Evolutionary conservation across 2,888 invertebrate genomes (phyloP), one percentile per base, ranked within the genome.

Genomic region (Galeopsomyia nigrocyanea): DNA sequence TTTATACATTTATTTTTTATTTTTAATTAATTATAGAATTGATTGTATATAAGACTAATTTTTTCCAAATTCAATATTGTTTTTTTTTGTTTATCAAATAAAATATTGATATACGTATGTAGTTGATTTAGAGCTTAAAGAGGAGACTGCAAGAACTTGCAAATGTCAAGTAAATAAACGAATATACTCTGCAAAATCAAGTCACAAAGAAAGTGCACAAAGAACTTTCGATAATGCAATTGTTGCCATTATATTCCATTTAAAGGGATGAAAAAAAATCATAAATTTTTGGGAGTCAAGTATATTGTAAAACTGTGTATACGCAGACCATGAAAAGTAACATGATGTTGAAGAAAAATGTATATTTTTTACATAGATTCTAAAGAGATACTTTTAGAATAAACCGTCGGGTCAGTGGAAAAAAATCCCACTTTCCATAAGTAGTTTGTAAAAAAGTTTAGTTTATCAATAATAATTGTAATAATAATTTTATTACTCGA

Each of bases 41-140:
- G 49, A 65, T 53, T 73, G 58, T 62, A 68, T 22, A 72, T 64
- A 73, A 64, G 50, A 55, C 21, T 73, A 58, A 26, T 67, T 49
- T 70, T 60, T 63, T 55, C n/a, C n/a, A 63, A 39, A 68, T 57
- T 39, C 10, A 39, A 7, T 39, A 13, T 39, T 13, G 10, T 39
- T 56, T 61, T 53, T 3, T 49, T 21, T 26, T 56, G 47, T 7
- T 60, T 60, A 46, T 17, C 2, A 16, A 46, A 62, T 16, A 10
- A 60, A 55, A 66, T n/a, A 14, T 62, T 13, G 13, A 51, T 66
- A 57, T 56, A 65, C 60, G 14, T 9, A 10, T 39, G 46, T 21
- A 49, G 26, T 60, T 26, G 55, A 61, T 55, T 61, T 65, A 68
- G 64, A 68, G 61, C 50, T 64, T 65, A 26, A 61, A 68, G 31